These are phyloP conservation scores for Drosophila yakuba DNA, from an alignment of 1,140 invertebrate genomes.

Conservation along the genomic window DNA sequence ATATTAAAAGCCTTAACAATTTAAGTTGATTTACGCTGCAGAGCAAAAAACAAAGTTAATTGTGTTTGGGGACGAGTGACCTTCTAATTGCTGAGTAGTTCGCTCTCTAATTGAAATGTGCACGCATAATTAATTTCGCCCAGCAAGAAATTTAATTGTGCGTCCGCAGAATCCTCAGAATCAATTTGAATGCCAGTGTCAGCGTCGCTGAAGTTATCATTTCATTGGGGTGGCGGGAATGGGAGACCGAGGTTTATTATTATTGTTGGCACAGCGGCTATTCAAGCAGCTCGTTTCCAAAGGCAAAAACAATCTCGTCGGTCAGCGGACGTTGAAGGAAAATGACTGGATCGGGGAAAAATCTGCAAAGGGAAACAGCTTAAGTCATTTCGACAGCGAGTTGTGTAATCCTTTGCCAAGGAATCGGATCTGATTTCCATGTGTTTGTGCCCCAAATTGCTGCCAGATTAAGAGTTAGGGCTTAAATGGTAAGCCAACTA, in stretches of 20 bases:
- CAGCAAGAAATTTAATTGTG: slow-evolving; percentile 58
- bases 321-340: slow-evolving; percentile 10
- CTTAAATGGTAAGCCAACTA: neutral
- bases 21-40: slow-evolving; percentile 65
- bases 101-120: slow-evolving; percentile 62
- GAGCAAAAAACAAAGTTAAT: slow-evolving; percentile 45
- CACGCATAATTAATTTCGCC: slow-evolving; percentile 73
- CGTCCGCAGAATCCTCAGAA: slow-evolving; percentile 30
- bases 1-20: slow-evolving; percentile 60
- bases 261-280: slow-evolving; percentile 74
- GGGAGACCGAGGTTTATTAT: slow-evolving; percentile 51
- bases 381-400: slow-evolving; percentile 74
- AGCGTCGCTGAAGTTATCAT: slow-evolving; percentile 59
- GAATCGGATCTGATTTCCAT: slow-evolving; percentile 50
- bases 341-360: neutral
- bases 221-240: slow-evolving; percentile 2
- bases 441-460: slow-evolving; percentile 5
- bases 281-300: slow-evolving; percentile 69
- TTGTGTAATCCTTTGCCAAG: slow-evolving; percentile 68
- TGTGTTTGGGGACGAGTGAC: slow-evolving; percentile 34
- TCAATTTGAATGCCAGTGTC: slow-evolving; percentile 56
- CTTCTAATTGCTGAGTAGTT: slow-evolving; percentile 51
- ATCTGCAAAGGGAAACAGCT: slow-evolving; percentile 30
- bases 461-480: neutral
- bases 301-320: slow-evolving; percentile 32